Base-by-base conservation (phyloP, 2,797 vertebrate genomes). In the Chelmon rostratus region DNA sequence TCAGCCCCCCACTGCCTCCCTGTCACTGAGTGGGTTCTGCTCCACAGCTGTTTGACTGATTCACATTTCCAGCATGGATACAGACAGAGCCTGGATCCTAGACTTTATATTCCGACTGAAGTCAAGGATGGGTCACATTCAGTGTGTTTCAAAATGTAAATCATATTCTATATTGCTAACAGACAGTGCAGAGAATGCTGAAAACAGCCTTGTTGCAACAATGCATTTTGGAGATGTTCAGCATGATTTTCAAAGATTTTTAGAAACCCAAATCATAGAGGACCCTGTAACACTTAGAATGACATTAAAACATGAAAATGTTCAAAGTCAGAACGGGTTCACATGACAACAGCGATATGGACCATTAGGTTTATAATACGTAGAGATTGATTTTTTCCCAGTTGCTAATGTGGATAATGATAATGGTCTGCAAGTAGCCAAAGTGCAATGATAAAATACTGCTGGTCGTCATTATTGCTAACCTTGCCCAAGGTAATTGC, bases 1-100 rank as follows among this genome's bases (percentile, higher is more conserved):
- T 46, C 69, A 18, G 23, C 52, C n/a, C 76, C 46, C 50, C 15
- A 64, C 58, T 62, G 57, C 81, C 74, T 76, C 73, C 47, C 63
- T 73, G 80, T 82, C 84, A 86, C 67, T 63, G 80, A 87, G 72
- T 79, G 66, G 84, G 78, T 82, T 87, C 85, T 81, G 85, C 82
- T 88, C 64, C 84, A 78, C 86, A 91, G 89, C 88, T 88, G 83
- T 88, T 88, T 84, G 86, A 89, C 81, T 87, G 84, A 86, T 87
- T 88, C 79, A 81, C 82, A 66, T 82, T 83, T 88, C 23, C 57
- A 73, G 66, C 72, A 42, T 79, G 56, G 76, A 76, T 67, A 73
- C 65, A 85, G 79, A 76, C 57, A 16, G 65, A 81, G 70, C n/a
- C 74, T 73, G 70, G 69, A 15, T 63, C 59, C 47, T 44, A 35